Percentiles rank a stretch among this genome's conserved stretches.
Conservation (phyloP, 2,888 invertebrate species). For the Volucella inflata region DNA sequence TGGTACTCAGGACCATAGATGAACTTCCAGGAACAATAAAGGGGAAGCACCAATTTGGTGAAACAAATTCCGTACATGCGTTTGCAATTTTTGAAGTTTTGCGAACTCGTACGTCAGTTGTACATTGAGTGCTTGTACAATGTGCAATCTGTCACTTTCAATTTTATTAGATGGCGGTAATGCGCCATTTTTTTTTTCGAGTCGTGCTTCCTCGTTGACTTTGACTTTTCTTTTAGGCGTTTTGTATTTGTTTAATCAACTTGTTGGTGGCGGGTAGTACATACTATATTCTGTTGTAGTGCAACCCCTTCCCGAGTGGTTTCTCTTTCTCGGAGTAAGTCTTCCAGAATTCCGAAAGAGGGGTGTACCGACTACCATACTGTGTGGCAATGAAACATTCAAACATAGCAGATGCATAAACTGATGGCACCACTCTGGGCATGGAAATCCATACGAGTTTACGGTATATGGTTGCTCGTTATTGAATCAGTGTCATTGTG, state of each 20-base stretch:
- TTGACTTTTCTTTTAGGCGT: neutral
- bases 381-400: neutral
- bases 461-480: constrained; percentile 3
- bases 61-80: constrained; percentile 17
- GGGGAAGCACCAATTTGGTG: neutral
- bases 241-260: constrained; percentile 25
- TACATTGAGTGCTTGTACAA: neutral
- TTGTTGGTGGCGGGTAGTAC: neutral
- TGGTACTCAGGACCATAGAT: too few relatives aligned
- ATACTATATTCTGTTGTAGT: too few relatives aligned
- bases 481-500: constrained; percentile 36
- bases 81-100: constrained; percentile 14
- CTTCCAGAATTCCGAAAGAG: too few relatives aligned
- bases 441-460: neutral
- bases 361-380: too few relatives aligned
- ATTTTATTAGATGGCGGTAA: neutral
- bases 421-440: neutral
- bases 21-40: too few relatives aligned
- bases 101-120: constrained; percentile 1
- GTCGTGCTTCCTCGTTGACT: constrained; percentile 11
- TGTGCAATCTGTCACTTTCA: constrained; percentile 29
- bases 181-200: constrained; percentile 2
- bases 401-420: constrained; percentile 3
- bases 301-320: neutral
- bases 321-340: neutral